These are phyloP conservation scores for Natator depressus DNA, from an alignment of 2,113 vertebrate genomes.

Conservation along the genomic window DNA sequence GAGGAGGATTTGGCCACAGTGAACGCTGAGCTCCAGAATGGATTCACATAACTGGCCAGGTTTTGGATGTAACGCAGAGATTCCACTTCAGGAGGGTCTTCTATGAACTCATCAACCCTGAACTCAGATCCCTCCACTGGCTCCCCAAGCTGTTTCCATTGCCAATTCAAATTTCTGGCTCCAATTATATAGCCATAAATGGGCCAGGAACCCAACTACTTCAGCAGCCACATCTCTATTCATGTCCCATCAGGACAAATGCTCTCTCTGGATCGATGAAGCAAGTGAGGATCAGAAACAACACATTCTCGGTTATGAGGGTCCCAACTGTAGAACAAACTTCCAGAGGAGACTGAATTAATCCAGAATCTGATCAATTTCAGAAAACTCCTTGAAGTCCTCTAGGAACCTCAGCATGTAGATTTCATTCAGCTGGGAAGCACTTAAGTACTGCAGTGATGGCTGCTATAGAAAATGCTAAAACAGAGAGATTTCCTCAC, in stretches of 20 bases:
- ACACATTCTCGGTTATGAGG: background rate
- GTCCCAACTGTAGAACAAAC: background rate
- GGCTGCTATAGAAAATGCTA: background rate
- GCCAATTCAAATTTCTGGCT: background rate
- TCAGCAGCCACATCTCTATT: background rate
- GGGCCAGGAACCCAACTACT: background rate
- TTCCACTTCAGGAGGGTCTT: background rate
- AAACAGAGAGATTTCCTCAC: background rate
- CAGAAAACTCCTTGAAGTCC: slow-evolving; percentile 26
- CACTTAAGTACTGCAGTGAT: background rate
- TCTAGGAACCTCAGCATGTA: background rate
- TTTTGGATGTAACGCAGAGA: background rate
- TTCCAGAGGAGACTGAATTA: background rate
- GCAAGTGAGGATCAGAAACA: background rate
- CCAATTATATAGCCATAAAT: background rate
- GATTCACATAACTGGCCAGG: background rate
- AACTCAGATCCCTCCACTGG: background rate
- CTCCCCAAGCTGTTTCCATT: background rate
- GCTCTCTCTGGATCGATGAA: background rate
- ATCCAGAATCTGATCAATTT: background rate
- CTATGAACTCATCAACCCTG: background rate
- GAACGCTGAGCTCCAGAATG: background rate
- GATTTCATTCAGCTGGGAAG: background rate
- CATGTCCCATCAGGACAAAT: background rate
- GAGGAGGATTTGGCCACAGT: background rate